Evolutionary conservation across 2,888 invertebrate genomes (phyloP), one percentile per base, ranked within the genome.

Genomic region (Tethea ocularis): DNA sequence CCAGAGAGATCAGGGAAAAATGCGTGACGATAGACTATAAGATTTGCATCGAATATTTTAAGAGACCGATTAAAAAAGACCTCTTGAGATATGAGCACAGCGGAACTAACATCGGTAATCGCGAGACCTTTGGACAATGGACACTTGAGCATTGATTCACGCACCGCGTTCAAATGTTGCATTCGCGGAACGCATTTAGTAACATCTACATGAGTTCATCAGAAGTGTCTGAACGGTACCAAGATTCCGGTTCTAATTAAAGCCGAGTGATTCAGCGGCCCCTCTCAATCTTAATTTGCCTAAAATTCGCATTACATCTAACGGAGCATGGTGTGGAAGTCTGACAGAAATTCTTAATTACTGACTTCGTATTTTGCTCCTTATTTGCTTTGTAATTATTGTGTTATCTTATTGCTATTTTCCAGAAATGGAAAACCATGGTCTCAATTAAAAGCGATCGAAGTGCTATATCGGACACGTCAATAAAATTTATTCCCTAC

Each of bases 191-290:
- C 80, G 79, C 80, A 80, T 86, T 84, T 78, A 70, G 80, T 80
- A 81, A 77, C 73, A 76, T 74, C 67, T 78, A 77, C 77, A 77
- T 74, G 76, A 80, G 73, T 74, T 80, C 75, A 71, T 66, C 71
- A 80, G 78, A 81, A 84, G 73, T 77, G 77, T 78, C 81, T 73
- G 74, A 87, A 88, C 88, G 84, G 84, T 86, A 86, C 79, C 74
- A 78, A 74, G 78, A 88, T 85, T 84, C 85, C 87, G 86, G 84
- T 87, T 85, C 85, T 86, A 89, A 89, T 89, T 90, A 88, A 86
- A 87, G 76, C 75, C 64, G 70, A 79, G 75, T 89, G 88, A 91
- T 82, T 89, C 89, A 89, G 75, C 76, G 72, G 74, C 74, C 75
- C 71, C 74, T 72, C 65, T 78, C 68, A 67, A 74, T 83, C 80